Conservation (phyloP, 2,888 invertebrate genomes). For the Drosophila ustulata region DNA sequence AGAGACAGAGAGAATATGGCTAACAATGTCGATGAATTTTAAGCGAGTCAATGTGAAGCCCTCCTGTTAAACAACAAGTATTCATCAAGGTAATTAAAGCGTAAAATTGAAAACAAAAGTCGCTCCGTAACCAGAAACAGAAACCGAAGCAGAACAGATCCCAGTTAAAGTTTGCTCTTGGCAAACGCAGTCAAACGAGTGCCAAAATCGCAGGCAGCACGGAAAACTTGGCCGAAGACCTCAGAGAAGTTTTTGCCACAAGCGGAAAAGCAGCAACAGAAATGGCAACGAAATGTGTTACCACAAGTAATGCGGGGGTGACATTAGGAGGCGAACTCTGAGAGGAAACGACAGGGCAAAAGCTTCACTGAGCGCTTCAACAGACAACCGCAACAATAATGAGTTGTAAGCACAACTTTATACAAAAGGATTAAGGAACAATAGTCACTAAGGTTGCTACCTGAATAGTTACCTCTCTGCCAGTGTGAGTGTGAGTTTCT, state of each 20-base stretch:
- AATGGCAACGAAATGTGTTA: slow-evolving; percentile 56
- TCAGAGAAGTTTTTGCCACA: slow-evolving; percentile 45
- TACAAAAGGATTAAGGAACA: slow-evolving; percentile 78
- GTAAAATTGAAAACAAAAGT: slow-evolving; percentile 75
- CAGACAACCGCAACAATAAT: slow-evolving; percentile 70
- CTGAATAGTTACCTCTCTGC: slow-evolving; percentile 57
- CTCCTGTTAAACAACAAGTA: slow-evolving; percentile 22
- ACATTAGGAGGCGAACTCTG: background rate
- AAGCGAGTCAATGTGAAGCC: slow-evolving; percentile 36
- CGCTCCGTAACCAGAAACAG: slow-evolving; percentile 10
- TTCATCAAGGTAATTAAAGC: slow-evolving; percentile 76
- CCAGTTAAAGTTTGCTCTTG: slow-evolving; percentile 40
- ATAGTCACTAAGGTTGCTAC: slow-evolving; percentile 58
- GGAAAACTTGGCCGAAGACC: slow-evolving; percentile 43
- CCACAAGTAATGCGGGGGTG: slow-evolving; percentile 39
- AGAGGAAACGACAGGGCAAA: background rate
- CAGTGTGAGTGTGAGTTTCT: slow-evolving; percentile 4
- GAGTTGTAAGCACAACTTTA: slow-evolving; percentile 78
- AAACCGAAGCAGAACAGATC: slow-evolving; percentile 20
- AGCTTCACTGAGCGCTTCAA: slow-evolving; percentile 19
- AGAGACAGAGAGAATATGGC: background rate
- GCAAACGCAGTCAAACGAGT: slow-evolving; percentile 48
- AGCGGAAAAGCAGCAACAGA: slow-evolving; percentile 49
- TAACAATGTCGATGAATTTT: slow-evolving; percentile 61
- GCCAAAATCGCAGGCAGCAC: slow-evolving; percentile 34